phyloP scores from a whole-genome alignment of 2,888 invertebrate species.

The Hydrotaea cyrtoneurina region DNA sequence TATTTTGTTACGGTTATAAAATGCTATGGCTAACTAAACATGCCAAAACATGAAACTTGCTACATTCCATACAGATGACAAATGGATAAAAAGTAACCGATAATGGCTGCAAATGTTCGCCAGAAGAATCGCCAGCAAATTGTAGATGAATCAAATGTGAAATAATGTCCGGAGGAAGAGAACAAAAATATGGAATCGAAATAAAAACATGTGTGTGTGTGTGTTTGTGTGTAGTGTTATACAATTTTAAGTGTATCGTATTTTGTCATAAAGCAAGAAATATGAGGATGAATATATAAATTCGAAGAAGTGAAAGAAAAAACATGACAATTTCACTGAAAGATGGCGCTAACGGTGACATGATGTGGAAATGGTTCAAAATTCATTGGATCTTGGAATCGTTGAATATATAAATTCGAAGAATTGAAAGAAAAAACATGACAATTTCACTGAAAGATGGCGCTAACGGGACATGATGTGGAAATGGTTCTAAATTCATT shows the following conservation, averaged over 20 bases:
- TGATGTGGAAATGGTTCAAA: too few species aligned
- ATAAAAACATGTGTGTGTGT: slow-evolving; percentile 55
- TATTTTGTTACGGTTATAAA: slow-evolving; percentile 35
- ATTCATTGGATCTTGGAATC: too few species aligned
- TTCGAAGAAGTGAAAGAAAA: too few species aligned
- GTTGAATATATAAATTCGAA: too few species aligned
- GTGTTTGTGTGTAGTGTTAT: slow-evolving; percentile 51
- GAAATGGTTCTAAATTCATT: too few species aligned
- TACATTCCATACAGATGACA: slow-evolving; percentile 39
- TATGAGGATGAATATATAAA: too few species aligned
- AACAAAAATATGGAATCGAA: slow-evolving; percentile 1
- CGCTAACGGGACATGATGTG: too few species aligned
- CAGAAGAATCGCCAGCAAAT: neutral
- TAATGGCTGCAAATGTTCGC: slow-evolving; percentile 58
- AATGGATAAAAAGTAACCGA: slow-evolving; percentile 58
- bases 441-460: too few species aligned
- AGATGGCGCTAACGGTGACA: too few species aligned
- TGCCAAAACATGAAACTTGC: slow-evolving; percentile 54
- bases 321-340: too few species aligned
- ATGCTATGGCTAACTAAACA: slow-evolving; percentile 34
- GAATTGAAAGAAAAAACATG: too few species aligned
- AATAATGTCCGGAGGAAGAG: neutral
- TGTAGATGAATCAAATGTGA: neutral
- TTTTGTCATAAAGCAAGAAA: slow-evolving; percentile 34
- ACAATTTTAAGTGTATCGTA: slow-evolving; percentile 39